Percentiles rank a stretch among this genome's conserved stretches.
These are phyloP conservation scores for Yasuhikotakia modesta DNA, from an alignment of 2,797 vertebrate species.

Conservation along the genomic window DNA sequence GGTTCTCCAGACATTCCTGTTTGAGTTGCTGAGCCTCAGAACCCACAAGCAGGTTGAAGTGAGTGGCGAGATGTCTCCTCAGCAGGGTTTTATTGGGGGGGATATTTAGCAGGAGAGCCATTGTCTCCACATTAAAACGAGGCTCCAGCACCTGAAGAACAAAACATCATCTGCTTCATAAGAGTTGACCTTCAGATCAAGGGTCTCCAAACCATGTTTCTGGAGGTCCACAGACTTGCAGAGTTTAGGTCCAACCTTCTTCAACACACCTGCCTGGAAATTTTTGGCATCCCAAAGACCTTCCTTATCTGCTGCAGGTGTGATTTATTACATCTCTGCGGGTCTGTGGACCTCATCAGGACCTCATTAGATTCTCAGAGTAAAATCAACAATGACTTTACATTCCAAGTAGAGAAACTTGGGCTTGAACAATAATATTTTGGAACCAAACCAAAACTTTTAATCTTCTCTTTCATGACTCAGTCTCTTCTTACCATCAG, in stretches of 20 bases:
- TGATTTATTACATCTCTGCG: too few species aligned
- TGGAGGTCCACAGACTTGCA: too few species aligned
- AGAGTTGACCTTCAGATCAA: too few species aligned
- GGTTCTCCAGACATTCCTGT: conserved; percentile 89
- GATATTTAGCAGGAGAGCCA: conserved; percentile 96
- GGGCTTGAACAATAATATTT: background rate
- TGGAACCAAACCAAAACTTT: background rate
- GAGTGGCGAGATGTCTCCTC: conserved; percentile 93
- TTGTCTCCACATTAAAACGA: conserved; percentile 95
- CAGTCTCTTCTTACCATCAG: conserved; percentile 84
- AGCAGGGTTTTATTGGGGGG: conserved; percentile 95
- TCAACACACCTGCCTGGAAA: too few species aligned
- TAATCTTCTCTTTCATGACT: background rate
- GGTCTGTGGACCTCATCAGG: background rate
- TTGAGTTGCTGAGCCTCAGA: conserved; percentile 91
- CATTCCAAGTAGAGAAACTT: too few species aligned
- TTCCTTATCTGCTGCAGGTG: too few species aligned
- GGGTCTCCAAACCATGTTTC: background rate
- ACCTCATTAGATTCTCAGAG: too few species aligned
- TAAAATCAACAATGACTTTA: too few species aligned
- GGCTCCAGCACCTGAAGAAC: conserved; percentile 89
- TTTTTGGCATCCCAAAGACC: too few species aligned
- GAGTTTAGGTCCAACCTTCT: too few species aligned
- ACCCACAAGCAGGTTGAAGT: conserved; percentile 92
- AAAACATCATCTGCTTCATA: background rate